Percentiles rank a stretch among this genome's conserved stretches.
These are phyloP conservation scores for Pleuronectes platessa DNA, from an alignment of 2,113 vertebrate genomes.

Conservation along the genomic window DNA sequence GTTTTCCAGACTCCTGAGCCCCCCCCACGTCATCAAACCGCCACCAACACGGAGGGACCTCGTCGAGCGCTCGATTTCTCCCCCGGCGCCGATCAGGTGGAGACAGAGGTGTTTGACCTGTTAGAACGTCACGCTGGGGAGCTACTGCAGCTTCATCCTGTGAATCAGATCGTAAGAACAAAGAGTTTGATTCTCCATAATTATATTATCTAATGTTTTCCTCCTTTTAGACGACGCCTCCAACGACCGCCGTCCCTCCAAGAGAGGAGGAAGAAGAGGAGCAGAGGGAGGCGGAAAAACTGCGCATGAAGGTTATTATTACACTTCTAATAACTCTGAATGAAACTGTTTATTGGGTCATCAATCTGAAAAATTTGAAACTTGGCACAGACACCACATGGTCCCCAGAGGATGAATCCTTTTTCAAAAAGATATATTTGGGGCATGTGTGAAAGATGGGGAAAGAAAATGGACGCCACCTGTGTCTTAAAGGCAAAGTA, in stretches of 20 bases:
- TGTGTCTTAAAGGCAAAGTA: too few relatives aligned
- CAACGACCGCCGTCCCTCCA: neutral
- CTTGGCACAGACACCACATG: too few relatives aligned
- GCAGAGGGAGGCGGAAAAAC: neutral
- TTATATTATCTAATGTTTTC: neutral
- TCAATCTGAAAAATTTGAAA: too few relatives aligned
- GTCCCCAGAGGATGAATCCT: too few relatives aligned
- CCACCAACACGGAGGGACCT: neutral
- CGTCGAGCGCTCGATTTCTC: conserved; percentile 37
- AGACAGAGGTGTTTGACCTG: too few relatives aligned
- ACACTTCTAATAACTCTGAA: neutral
- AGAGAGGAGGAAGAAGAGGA: neutral
- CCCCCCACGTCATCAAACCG: neutral
- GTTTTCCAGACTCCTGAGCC: conserved; percentile 31
- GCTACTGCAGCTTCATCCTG: too few relatives aligned
- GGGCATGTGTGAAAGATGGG: too few relatives aligned
- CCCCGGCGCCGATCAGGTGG: conserved; percentile 12
- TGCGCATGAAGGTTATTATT: conserved; percentile 12
- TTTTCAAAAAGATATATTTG: too few relatives aligned
- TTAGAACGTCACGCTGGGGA: neutral
- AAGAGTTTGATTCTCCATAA: too few relatives aligned
- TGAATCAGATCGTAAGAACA: too few relatives aligned
- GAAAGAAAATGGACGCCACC: too few relatives aligned
- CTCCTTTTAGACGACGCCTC: neutral
- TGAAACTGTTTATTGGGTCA: too few relatives aligned